These are phyloP conservation scores for Rhopalosiphum padi DNA, from an alignment of 1,140 invertebrate species.

Conservation along the genomic window DNA sequence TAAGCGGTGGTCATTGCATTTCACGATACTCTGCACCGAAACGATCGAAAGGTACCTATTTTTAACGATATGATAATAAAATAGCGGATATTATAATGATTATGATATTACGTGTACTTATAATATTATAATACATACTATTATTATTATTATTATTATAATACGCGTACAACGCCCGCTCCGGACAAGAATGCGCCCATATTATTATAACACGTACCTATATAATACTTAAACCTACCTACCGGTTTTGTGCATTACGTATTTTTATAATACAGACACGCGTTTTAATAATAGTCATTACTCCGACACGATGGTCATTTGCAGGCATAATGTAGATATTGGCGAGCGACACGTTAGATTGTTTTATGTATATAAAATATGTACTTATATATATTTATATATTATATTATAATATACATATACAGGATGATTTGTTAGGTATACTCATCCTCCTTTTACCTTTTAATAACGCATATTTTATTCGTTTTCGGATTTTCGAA, in stretches of 20 bases:
- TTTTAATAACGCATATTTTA: not conserved
- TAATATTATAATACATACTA: too few relatives aligned
- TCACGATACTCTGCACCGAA: not conserved
- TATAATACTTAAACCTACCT: not conserved
- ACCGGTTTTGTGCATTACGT: not conserved
- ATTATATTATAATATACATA: not conserved
- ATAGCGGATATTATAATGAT: too few relatives aligned
- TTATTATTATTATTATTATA: not conserved
- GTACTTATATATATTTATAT: not conserved
- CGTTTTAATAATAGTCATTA: conserved; percentile 11
- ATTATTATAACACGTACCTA: not conserved
- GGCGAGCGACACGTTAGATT: not conserved
- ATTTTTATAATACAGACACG: not conserved
- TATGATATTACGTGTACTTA: too few relatives aligned
- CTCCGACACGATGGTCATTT: not conserved
- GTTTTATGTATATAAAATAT: too few relatives aligned
- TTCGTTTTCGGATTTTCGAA: not conserved
- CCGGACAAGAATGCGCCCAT: not conserved
- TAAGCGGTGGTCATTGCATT: not conserved
- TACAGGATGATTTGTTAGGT: not conserved
- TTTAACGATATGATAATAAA: too few relatives aligned
- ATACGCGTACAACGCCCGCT: too few relatives aligned
- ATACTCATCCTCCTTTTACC: not conserved
- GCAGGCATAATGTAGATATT: conserved; percentile 9
- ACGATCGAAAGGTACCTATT: not conserved